Percentiles rank a stretch among this genome's conserved stretches.
phyloP scores from a whole-genome alignment of 2,888 invertebrate species.

The Lissonota sp. region DNA sequence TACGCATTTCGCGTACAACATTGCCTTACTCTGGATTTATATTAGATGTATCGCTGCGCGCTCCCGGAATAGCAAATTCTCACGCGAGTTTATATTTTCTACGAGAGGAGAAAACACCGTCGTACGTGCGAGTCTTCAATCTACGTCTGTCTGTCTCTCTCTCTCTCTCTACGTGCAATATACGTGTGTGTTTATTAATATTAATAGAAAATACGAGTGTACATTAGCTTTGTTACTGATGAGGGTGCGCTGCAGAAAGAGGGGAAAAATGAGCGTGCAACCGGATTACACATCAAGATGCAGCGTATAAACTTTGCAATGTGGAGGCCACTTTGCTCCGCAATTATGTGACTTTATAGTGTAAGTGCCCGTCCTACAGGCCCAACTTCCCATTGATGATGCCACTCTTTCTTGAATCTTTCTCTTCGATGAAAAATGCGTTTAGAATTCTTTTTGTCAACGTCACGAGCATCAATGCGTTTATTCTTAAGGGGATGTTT shows the following conservation, averaged over 20 bases:
- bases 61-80: constrained; percentile 53
- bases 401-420: neutral
- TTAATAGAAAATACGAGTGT: constrained; percentile 60
- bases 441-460: neutral
- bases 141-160: constrained; percentile 9
- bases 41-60: constrained; percentile 22
- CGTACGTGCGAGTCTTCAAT: neutral
- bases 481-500: too few species aligned
- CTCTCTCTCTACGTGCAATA: constrained; percentile 6
- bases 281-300: constrained; percentile 58
- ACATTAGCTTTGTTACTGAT: constrained; percentile 41
- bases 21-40: constrained; percentile 46
- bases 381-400: neutral
- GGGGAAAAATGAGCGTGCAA: constrained; percentile 54
- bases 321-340: constrained; percentile 27
- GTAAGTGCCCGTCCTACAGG: neutral
- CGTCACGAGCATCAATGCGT: neutral
- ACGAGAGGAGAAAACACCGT: constrained; percentile 16
- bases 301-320: constrained; percentile 48
- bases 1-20: constrained; percentile 25
- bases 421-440: neutral
- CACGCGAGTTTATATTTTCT: constrained; percentile 65
- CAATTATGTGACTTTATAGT: neutral
- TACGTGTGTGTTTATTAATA: constrained; percentile 61
- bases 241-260: neutral